These are phyloP conservation scores for Ormyrus labotus DNA, from an alignment of 2,888 invertebrate genomes.

Conservation along the genomic window DNA sequence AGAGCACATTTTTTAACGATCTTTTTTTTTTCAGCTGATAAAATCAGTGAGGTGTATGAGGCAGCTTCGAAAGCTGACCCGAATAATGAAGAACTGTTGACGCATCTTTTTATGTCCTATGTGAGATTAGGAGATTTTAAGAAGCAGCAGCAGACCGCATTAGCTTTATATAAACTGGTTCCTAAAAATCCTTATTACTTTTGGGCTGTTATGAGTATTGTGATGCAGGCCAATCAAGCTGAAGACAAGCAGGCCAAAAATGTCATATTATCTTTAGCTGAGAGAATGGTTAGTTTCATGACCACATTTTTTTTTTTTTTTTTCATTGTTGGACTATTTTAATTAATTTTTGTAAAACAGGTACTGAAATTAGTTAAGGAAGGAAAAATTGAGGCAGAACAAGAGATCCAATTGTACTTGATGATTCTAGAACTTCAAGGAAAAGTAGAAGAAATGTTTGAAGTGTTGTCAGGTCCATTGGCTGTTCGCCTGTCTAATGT, in stretches of 20 bases:
- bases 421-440: constrained; percentile 89
- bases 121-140: constrained; percentile 93
- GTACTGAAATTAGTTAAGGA: constrained; percentile 87
- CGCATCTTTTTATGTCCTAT: constrained; percentile 97
- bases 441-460: constrained; percentile 88
- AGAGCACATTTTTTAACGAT: too few relatives aligned
- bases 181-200: constrained; percentile 98
- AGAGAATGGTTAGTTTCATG: constrained; percentile 86
- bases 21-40: constrained; percentile 82
- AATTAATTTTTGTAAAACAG: constrained; percentile 57
- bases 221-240: constrained; percentile 86
- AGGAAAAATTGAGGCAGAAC: constrained; percentile 93
- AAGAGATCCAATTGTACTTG: constrained; percentile 93
- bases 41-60: constrained; percentile 93
- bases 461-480: constrained; percentile 87
- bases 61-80: constrained; percentile 91
- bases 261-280: constrained; percentile 90
- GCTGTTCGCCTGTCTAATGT: constrained; percentile 70
- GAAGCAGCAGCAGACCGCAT: constrained; percentile 92
- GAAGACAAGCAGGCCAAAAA: constrained; percentile 77
- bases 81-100: constrained; percentile 92
- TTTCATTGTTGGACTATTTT: background rate
- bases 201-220: constrained; percentile 98
- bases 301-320: background rate
- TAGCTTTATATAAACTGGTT: constrained; percentile 92